Percentiles rank a stretch among this genome's conserved stretches.
phyloP scores from a whole-genome alignment of 2,888 invertebrate genomes.

The Acholoe squamosa region DNA sequence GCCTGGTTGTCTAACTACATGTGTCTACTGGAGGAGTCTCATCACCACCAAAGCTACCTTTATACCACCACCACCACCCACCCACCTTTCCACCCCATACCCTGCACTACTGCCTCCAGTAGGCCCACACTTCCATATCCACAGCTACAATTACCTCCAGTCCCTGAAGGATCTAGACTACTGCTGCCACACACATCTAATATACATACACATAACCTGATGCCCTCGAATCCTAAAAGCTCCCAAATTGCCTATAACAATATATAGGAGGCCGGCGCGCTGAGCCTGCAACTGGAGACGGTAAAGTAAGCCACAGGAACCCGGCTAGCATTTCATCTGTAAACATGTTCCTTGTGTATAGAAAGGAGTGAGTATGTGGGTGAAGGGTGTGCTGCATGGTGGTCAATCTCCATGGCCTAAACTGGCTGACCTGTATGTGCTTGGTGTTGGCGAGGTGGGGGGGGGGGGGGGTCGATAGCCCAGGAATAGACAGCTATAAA shows the following conservation, averaged over 20 bases:
- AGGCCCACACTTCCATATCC: background rate
- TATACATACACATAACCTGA: slow-evolving; percentile 1
- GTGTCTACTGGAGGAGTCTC: background rate
- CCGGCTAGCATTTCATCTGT: background rate
- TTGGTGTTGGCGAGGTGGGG: background rate
- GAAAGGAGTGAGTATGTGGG: background rate
- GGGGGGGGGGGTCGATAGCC: background rate
- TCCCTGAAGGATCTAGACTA: background rate
- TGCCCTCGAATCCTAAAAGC: slow-evolving; percentile 15
- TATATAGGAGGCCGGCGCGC: too few relatives aligned
- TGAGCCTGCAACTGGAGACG: background rate
- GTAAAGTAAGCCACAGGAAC: background rate
- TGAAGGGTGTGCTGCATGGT: background rate
- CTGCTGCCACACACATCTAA: background rate
- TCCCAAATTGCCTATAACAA: background rate
- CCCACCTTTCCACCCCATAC: too few relatives aligned
- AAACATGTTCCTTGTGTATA: background rate
- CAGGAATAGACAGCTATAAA: slow-evolving; percentile 41
- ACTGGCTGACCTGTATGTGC: background rate
- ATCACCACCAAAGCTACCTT: too few relatives aligned
- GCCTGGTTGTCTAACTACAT: background rate
- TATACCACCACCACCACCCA: too few relatives aligned
- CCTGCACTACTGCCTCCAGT: background rate
- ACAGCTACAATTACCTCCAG: background rate
- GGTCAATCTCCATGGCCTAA: slow-evolving; percentile 2